These are phyloP conservation scores for Acanthosoma haemorrhoidale DNA, from an alignment of 2,888 invertebrate genomes.

Conservation along the genomic window DNA sequence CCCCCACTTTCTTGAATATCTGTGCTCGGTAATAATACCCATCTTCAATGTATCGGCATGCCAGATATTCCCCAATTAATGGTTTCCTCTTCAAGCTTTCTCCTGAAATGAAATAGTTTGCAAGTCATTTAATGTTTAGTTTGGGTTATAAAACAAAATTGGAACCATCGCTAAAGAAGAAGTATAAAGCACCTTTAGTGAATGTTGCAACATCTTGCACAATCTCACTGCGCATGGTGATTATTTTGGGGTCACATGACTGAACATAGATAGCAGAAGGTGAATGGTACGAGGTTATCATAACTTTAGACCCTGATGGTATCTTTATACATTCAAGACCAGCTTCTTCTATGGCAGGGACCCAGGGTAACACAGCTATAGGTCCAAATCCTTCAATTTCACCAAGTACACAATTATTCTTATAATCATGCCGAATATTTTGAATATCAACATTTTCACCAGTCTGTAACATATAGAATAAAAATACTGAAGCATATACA, in stretches of 20 bases:
- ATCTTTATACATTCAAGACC: conserved; percentile 24
- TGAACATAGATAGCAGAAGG: conserved; percentile 30
- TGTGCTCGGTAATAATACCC: conserved; percentile 33
- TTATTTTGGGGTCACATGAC: conserved; percentile 8
- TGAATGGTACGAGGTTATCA: conserved; percentile 29
- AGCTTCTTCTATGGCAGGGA: conserved; percentile 32
- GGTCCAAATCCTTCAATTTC: conserved; percentile 8
- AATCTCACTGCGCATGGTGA: not conserved
- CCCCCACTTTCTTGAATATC: conserved; percentile 17
- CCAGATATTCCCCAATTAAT: conserved; percentile 31
- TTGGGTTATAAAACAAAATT: too few relatives aligned
- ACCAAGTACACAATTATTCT: not conserved
- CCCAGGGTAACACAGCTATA: conserved; percentile 25
- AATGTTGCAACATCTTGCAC: conserved; percentile 27
- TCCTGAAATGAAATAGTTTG: conserved; percentile 8
- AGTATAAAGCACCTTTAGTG: not conserved
- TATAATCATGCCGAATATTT: not conserved
- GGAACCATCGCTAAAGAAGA: not conserved
- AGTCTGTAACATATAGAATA: not conserved
- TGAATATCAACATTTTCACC: not conserved
- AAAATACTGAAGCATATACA: too few relatives aligned
- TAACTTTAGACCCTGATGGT: conserved; percentile 18
- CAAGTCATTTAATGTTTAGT: not conserved
- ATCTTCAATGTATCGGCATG: conserved; percentile 27
- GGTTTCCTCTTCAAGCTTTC: conserved; percentile 27